Evolutionary conservation across 92 coral and sea anemone species (phyloP).

Genomic region (Galaxea fascicularis): DNA sequence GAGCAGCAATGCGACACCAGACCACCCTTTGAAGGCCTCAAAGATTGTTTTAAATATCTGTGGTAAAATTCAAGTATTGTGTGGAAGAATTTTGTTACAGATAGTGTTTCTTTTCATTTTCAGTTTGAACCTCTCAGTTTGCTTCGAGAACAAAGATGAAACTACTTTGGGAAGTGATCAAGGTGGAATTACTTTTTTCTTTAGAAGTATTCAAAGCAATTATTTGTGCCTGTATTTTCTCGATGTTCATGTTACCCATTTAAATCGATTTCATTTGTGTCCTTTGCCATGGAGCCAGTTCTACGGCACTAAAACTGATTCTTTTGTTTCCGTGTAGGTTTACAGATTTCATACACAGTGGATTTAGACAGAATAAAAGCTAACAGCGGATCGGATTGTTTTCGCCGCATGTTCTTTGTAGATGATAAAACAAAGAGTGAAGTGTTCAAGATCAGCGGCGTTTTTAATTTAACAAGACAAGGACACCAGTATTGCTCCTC

Average conservation of each 20-base stretch:
- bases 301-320: not conserved
- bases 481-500: slow-evolving; percentile 49
- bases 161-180: slow-evolving; percentile 1
- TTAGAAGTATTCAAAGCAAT: no score
- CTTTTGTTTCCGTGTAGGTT: not conserved
- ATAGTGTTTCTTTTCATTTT: not conserved
- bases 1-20: no score
- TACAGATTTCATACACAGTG: slow-evolving; percentile 8
- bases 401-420: slow-evolving; percentile 78
- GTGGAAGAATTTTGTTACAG: no score
- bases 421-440: slow-evolving; percentile 36
- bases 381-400: slow-evolving; percentile 29
- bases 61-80: no score
- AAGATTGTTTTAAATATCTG: no score
- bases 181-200: slow-evolving; percentile 47
- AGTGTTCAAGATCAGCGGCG: slow-evolving; percentile 42
- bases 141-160: slow-evolving; percentile 54
- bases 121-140: slow-evolving; percentile 69
- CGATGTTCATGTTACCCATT: no score
- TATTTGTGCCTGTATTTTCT: no score
- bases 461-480: slow-evolving; percentile 41
- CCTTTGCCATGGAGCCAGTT: not conserved
- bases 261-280: no score
- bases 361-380: slow-evolving; percentile 25
- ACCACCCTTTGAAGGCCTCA: no score